A percentile compares a stretch with the other conserved stretches of the same genome.
Evolutionary conservation across 2,888 invertebrate species (phyloP).

Genomic region (Periphyllus acericola): DNA sequence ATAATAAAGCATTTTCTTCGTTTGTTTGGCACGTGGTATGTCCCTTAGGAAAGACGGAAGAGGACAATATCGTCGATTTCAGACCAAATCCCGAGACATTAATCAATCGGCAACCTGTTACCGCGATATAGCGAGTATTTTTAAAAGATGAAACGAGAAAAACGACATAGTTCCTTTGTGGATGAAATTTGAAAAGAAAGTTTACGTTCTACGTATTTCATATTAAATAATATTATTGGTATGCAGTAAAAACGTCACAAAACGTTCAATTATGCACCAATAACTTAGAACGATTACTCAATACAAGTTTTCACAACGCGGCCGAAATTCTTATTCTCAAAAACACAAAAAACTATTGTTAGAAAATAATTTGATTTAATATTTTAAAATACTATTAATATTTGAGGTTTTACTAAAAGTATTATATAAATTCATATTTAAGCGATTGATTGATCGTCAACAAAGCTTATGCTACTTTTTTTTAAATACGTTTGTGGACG

Average conservation of each 20-base stretch:
- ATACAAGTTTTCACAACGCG: too few relatives aligned
- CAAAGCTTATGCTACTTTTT: neutral
- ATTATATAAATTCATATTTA: neutral
- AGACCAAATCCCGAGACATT: constrained; percentile 41
- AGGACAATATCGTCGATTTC: constrained; percentile 38
- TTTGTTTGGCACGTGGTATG: constrained; percentile 34
- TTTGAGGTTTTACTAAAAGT: neutral
- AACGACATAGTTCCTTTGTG: neutral
- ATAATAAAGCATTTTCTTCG: constrained; percentile 39
- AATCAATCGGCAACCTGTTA: constrained; percentile 59
- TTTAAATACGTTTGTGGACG: too few relatives aligned
- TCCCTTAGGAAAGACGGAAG: neutral
- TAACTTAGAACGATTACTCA: too few relatives aligned
- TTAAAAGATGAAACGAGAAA: constrained; percentile 23
- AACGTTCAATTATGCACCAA: neutral
- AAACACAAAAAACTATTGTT: too few relatives aligned
- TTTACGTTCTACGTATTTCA: neutral
- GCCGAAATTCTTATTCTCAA: too few relatives aligned
- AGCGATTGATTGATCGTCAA: neutral
- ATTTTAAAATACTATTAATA: neutral
- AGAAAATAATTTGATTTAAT: neutral
- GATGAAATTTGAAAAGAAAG: constrained; percentile 20
- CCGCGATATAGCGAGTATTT: constrained; percentile 10
- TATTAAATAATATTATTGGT: neutral
- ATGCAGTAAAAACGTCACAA: neutral